Base-by-base conservation (phyloP, 2,113 vertebrate genomes). In the Halichoeres trimaculatus region DNA sequence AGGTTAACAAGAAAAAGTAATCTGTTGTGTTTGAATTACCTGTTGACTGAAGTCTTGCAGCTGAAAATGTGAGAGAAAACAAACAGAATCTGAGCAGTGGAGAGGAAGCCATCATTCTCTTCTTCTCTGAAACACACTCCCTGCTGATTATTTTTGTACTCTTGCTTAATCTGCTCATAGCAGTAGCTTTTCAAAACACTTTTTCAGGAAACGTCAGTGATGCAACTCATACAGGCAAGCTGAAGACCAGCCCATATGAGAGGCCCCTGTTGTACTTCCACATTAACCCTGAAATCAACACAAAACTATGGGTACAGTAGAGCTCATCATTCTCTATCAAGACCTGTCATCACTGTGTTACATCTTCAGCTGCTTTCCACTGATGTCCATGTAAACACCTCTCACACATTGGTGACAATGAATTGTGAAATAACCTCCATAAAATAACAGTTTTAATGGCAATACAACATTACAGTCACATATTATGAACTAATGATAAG, bases 171-270 rank as follows among this genome's bases (percentile, higher is more conserved):
- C 11, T 10, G 12, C 1, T 41, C 0, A 62, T 1, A 13, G 17
- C 47, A 65, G 17, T 45, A 12, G 19, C 63, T 41, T 30, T 73
- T 8, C 1, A 61, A 75, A 10, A 52, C 19, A 47, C 0, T 20
- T 57, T 24, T 40, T 43, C 58, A 84, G 78, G 85, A 88, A 90
- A 79, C 88, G 40, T 66, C 23, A 57, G n/a, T 24, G 4, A 23
- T 5, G 13, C 9, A 40, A 45, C 35, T 52, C 5, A 54, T 26
- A n/a, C 48, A 60, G 26, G 20, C 0, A 48, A 17, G 14, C 43
- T 52, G 19, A 30, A 47, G 30, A 61, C n/a, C 41, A 43, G 16
- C 48, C 30, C 54, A 53, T 0, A 6, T 59, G 12, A 47, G 6
- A 17, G 23, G 38, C 8, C 30, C 34, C 13, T 45, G 43, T 24